Percentiles rank a stretch among this genome's conserved stretches.
Evolutionary conservation across 2,888 invertebrate species (phyloP).

Genomic region (Trissolcus brochymenae): DNA sequence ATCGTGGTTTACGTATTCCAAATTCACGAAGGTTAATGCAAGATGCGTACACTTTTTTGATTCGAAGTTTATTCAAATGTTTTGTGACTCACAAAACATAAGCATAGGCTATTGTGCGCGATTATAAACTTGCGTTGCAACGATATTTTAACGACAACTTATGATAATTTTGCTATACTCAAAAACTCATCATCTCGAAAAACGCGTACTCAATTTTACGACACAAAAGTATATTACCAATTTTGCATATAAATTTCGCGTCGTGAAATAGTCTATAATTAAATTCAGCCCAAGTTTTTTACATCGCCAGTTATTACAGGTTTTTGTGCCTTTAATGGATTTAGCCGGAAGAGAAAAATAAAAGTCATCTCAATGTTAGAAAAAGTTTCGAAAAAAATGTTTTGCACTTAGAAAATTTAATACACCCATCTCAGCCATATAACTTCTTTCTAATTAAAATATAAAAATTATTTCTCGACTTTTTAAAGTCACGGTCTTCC

Average conservation of each 20-base stretch:
- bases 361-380: background rate
- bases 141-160: too few species aligned
- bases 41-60: constrained; percentile 17
- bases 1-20: constrained; percentile 29
- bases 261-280: constrained; percentile 30
- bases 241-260: constrained; percentile 32
- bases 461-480: too few species aligned
- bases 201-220: constrained; percentile 14
- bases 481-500: too few species aligned
- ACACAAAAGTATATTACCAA: constrained; percentile 15
- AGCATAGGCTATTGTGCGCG: background rate
- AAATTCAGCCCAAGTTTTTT: constrained; percentile 32
- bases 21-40: constrained; percentile 32
- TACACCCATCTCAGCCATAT: background rate
- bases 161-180: background rate
- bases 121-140: too few species aligned
- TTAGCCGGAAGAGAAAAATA: background rate
- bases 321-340: constrained; percentile 21
- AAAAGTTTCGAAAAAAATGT: background rate
- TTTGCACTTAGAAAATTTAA: too few species aligned
- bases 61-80: constrained; percentile 8
- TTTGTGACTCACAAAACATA: constrained; percentile 1
- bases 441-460: too few species aligned
- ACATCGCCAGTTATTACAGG: constrained; percentile 13
- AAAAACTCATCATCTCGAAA: background rate